These are phyloP conservation scores for Apodemia mormo DNA, from an alignment of 2,888 invertebrate species.

Conservation along the genomic window DNA sequence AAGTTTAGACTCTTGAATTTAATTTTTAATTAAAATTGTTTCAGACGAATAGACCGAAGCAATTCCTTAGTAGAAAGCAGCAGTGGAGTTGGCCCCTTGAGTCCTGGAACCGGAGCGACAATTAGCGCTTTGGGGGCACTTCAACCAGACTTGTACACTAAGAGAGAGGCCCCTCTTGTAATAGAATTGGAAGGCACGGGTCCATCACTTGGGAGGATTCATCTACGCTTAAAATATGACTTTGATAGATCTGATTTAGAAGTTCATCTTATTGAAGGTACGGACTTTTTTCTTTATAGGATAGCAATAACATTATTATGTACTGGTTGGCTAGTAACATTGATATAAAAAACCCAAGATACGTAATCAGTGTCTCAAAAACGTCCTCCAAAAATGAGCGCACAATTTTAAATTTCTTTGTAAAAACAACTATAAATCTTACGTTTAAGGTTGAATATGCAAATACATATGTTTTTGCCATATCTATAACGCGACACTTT, in stretches of 20 bases:
- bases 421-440: too few species aligned
- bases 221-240: slow-evolving; percentile 92
- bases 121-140: slow-evolving; percentile 87
- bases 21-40: slow-evolving; percentile 22
- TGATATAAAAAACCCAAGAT: not conserved
- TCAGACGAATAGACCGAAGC: slow-evolving; percentile 77
- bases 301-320: too few species aligned
- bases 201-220: slow-evolving; percentile 89
- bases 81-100: slow-evolving; percentile 67
- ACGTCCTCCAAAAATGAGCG: too few species aligned
- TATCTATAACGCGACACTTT: too few species aligned
- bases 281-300: not conserved
- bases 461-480: too few species aligned
- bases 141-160: slow-evolving; percentile 93
- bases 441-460: too few species aligned
- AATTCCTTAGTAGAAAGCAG: slow-evolving; percentile 76
- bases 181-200: slow-evolving; percentile 84
- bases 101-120: slow-evolving; percentile 66
- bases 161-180: slow-evolving; percentile 89
- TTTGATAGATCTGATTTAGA: slow-evolving; percentile 94
- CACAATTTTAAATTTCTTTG: too few species aligned
- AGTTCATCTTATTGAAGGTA: slow-evolving; percentile 95
- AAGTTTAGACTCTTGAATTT: too few species aligned
- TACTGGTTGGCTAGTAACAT: too few species aligned
- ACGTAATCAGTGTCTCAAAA: too few species aligned